phyloP scores from a whole-genome alignment of 1,140 invertebrate species.

The Drosophila mauritiana region DNA sequence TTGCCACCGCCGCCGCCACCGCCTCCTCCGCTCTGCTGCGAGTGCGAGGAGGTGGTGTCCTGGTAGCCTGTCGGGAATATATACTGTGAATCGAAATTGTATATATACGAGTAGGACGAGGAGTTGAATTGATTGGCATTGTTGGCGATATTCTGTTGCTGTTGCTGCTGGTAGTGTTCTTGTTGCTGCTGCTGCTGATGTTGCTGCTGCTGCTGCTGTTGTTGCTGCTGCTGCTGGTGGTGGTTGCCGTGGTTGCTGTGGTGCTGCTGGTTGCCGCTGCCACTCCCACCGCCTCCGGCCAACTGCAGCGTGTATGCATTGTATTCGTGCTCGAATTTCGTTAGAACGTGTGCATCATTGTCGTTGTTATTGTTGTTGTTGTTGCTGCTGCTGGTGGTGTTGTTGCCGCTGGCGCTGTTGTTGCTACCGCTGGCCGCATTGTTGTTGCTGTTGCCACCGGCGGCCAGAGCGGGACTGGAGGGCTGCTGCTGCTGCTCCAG shows the following conservation, averaged over 20 bases:
- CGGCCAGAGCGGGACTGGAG: slow-evolving; percentile 86
- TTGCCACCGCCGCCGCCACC: slow-evolving; percentile 55
- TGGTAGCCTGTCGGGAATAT: slow-evolving; percentile 84
- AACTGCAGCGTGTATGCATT: slow-evolving; percentile 74
- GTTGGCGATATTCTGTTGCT: slow-evolving; percentile 67
- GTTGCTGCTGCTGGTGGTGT: slow-evolving; percentile 41
- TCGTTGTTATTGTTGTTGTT: slow-evolving; percentile 54
- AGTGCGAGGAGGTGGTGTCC: slow-evolving; percentile 83
- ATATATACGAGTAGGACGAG: slow-evolving; percentile 84
- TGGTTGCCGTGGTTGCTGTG: slow-evolving; percentile 66
- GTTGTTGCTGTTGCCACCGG: slow-evolving; percentile 85
- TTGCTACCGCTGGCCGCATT: slow-evolving; percentile 86
- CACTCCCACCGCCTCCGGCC: slow-evolving; percentile 35
- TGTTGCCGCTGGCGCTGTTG: slow-evolving; percentile 59
- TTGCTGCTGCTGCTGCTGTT: slow-evolving; percentile 64
- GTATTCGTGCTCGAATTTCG: slow-evolving; percentile 72
- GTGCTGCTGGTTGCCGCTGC: slow-evolving; percentile 51
- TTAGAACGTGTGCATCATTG: slow-evolving; percentile 64
- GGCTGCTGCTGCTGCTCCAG: slow-evolving; percentile 88
- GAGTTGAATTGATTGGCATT: slow-evolving; percentile 78
- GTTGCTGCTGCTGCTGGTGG: slow-evolving; percentile 67
- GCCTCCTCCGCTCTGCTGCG: slow-evolving; percentile 83
- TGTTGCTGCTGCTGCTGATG: slow-evolving; percentile 67
- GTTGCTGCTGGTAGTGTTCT: slow-evolving; percentile 72
- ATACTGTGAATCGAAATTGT: slow-evolving; percentile 85